Conservation (phyloP, 2,113 vertebrate genomes). For the Aphelocoma coerulescens region DNA sequence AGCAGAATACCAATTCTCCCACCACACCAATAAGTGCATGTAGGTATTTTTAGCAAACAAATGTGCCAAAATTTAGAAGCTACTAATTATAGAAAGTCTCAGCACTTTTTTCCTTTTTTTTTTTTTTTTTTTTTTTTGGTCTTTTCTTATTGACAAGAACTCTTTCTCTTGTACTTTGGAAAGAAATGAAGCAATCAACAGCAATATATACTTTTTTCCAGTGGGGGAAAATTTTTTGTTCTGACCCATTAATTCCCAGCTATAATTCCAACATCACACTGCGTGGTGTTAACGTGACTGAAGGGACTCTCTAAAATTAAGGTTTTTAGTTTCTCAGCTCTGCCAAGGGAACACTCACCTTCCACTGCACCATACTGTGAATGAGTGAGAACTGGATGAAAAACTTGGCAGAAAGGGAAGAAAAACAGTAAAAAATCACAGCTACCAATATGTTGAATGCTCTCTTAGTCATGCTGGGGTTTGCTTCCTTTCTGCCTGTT, state of each 20-base stretch:
- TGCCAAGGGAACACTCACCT: background rate
- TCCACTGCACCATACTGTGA: background rate
- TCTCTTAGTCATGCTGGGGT: background rate
- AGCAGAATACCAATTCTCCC: background rate
- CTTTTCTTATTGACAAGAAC: slow-evolving; percentile 13
- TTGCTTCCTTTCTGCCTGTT: background rate
- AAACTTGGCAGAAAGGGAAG: background rate
- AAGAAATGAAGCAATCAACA: slow-evolving; percentile 58
- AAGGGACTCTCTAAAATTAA: background rate
- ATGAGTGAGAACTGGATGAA: background rate
- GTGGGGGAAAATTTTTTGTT: background rate
- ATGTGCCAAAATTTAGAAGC: slow-evolving; percentile 39
- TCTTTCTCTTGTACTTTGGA: slow-evolving; percentile 4
- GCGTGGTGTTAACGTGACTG: background rate
- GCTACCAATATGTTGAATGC: background rate
- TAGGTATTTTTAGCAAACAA: slow-evolving; percentile 68
- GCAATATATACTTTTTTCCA: background rate
- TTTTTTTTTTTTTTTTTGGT: too few species aligned
- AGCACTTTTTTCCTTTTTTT: background rate
- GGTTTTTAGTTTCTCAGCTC: background rate
- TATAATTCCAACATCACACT: slow-evolving; percentile 22
- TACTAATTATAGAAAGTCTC: slow-evolving; percentile 58
- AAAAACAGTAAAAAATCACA: background rate
- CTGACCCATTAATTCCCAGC: slow-evolving; percentile 40
- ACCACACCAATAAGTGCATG: slow-evolving; percentile 6